Evolutionary conservation across 1,140 invertebrate genomes (phyloP), one percentile per base, ranked within the genome.

Genomic region (Meteorus sp.): DNA sequence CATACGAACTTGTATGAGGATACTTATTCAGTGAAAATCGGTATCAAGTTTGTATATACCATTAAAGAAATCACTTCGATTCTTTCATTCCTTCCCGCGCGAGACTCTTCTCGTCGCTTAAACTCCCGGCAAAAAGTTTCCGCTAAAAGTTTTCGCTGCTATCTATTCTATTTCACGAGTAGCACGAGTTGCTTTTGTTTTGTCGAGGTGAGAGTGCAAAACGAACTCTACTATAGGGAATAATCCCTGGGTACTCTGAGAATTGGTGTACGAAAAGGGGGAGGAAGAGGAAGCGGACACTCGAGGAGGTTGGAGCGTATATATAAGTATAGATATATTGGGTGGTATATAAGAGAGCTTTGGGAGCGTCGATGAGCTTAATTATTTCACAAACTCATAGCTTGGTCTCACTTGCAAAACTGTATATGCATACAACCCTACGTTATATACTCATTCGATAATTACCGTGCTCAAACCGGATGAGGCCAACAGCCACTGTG

Each of bases 121-220:
- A 71, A 71, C 66, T 68, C 64, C 67, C 60, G 31, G 37, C 59
- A 63, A 63, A 67, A 73, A 72, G 66, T 76, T 75, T 69, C 60
- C 53, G 62, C 62, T 59, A 63, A 63, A 76, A 75, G 63, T 74
- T 60, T 63, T 59, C 41, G 45, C 57, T 8, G 15, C 47, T 51
- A 51, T 58, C 56, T 58, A 50, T 50, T 59, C 35, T 51, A 13
- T 43, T 59, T 63, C 25, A 56, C 53, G 44, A 61, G 31, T 60
- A 15, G 13, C 27, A 54, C 9, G 39, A 35, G 41, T 53, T 57
- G 25, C 50, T 52, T 58, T 56, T 52, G 56, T 56, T 61, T 70
- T 64, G 56, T n/a, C n/a, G n/a, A 29, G 65, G 59, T 67, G 67
- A 73, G 68, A 68, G 66, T n/a, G n/a, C 65, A 52, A 57, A 44